phyloP scores from a whole-genome alignment of 2,113 vertebrate genomes.

The Origma solitaria region DNA sequence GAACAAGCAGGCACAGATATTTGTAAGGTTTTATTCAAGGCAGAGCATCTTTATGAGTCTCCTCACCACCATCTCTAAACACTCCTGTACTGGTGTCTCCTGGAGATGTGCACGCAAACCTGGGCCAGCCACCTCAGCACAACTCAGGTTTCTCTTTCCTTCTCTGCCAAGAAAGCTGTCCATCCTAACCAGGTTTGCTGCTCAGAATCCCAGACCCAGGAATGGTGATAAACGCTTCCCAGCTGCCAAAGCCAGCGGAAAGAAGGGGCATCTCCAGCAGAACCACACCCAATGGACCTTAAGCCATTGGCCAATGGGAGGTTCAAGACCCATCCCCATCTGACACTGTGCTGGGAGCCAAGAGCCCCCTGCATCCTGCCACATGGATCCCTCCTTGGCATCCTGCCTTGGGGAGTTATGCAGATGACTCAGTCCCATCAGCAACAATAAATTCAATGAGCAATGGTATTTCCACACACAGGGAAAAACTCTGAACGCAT shows the following conservation, averaged over 20 bases:
- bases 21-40: not conserved
- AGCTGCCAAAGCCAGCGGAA: not conserved
- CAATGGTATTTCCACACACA: not conserved
- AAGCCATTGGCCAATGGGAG: accelerated
- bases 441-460: not conserved
- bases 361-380: not conserved
- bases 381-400: not conserved
- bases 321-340: not conserved
- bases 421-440: not conserved
- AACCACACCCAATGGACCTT: not conserved
- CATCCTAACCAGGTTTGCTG: not conserved
- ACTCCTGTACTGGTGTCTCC: not conserved
- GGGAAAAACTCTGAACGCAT: accelerated
- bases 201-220: not conserved
- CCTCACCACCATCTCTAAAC: not conserved
- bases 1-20: not conserved
- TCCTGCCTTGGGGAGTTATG: not conserved
- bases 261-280: not conserved
- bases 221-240: not conserved
- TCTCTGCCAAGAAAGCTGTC: not conserved
- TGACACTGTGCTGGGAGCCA: accelerated
- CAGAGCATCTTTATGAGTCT: not conserved
- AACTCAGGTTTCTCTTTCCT: not conserved
- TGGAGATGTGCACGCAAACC: not conserved
- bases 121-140: not conserved